Conservation (phyloP, 2,113 vertebrate genomes). For the Ranitomeya variabilis region DNA sequence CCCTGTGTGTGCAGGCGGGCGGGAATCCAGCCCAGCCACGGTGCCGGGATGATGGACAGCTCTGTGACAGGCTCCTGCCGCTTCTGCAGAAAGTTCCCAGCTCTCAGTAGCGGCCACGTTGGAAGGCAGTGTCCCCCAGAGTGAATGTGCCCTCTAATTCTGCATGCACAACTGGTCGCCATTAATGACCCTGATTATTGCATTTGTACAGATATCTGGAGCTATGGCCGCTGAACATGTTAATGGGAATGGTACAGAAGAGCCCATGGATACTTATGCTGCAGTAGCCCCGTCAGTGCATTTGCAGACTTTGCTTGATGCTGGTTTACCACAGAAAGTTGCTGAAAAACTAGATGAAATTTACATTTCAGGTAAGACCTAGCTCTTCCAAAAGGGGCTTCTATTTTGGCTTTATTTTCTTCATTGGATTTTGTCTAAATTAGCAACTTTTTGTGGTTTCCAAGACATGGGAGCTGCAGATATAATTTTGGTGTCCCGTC, state of each 20-base stretch:
- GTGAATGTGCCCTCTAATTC: conserved; percentile 11
- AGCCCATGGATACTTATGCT: conserved; percentile 93
- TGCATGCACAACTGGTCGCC: conserved; percentile 10
- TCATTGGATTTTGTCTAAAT: conserved; percentile 81
- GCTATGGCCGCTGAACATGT: conserved; percentile 97
- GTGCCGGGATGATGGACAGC: no score
- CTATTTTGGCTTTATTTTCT: conserved; percentile 68
- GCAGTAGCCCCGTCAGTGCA: conserved; percentile 90
- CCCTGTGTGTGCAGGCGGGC: background rate
- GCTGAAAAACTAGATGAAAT: conserved; percentile 98
- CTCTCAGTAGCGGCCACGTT: no score
- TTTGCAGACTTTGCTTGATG: conserved; percentile 91
- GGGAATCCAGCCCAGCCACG: background rate
- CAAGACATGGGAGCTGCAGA: conserved; percentile 94
- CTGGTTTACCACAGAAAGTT: conserved; percentile 94
- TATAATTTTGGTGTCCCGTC: conserved; percentile 26
- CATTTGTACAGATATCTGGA: conserved; percentile 93
- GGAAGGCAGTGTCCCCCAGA: no score
- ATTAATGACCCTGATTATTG: conserved; percentile 91
- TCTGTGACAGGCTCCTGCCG: no score
- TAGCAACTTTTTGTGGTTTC: conserved; percentile 99
- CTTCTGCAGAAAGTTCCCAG: no score
- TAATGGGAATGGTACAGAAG: conserved; percentile 97
- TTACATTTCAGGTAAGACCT: conserved; percentile 94
- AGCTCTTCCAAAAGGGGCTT: conserved; percentile 75